A percentile compares a stretch with the other conserved stretches of the same genome.
phyloP scores from a whole-genome alignment of 2,888 invertebrate genomes.

The Bhutanitis thaidina region DNA sequence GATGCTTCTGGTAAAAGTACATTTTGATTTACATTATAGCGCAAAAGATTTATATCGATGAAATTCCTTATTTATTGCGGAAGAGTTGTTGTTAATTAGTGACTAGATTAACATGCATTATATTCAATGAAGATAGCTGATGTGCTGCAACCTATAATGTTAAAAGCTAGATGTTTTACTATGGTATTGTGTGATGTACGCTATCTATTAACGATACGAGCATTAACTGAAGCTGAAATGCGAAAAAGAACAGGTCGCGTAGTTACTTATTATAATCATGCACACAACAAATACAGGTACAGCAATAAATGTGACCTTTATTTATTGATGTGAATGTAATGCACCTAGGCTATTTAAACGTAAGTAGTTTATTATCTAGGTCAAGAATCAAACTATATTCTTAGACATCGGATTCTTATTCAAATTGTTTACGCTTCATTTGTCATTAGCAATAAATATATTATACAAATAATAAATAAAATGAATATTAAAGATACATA shows the following conservation, averaged over 20 bases:
- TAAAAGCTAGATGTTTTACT: background rate
- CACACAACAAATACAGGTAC: conserved; percentile 1
- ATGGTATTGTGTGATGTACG: background rate
- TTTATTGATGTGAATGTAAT: conserved; percentile 16
- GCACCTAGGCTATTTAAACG: conserved; percentile 14
- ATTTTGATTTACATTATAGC: too few relatives aligned
- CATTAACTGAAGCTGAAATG: conserved; percentile 2
- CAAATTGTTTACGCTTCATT: conserved; percentile 5
- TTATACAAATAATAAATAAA: background rate
- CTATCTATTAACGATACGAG: background rate
- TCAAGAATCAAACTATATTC: conserved; percentile 14
- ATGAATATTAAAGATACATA: too few relatives aligned
- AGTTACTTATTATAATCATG: background rate
- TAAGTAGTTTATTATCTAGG: conserved; percentile 15
- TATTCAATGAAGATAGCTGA: background rate
- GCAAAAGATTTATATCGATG: background rate
- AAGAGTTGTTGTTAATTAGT: conserved; percentile 2
- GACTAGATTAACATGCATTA: conserved; percentile 2
- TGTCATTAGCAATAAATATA: background rate
- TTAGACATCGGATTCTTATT: conserved; percentile 11
- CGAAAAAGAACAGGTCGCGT: conserved; percentile 8
- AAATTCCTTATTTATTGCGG: conserved; percentile 1
- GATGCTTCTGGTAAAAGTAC: background rate
- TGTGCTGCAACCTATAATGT: background rate
- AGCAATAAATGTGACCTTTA: conserved; percentile 17